Evolutionary conservation across 1,140 invertebrate genomes (phyloP).

Genomic region (Aphelinus atriplicis): DNA sequence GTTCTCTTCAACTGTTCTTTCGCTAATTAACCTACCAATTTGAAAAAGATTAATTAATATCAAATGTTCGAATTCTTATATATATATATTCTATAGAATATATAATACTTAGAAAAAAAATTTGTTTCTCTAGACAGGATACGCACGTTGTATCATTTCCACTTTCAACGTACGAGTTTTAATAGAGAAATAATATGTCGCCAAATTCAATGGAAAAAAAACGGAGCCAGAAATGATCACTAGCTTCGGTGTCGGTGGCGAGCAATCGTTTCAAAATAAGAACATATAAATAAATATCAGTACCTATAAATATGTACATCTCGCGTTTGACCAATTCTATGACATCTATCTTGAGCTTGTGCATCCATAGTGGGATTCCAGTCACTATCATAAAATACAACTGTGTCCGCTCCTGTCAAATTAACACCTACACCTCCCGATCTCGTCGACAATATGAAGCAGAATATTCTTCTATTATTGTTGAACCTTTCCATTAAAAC

Average conservation of each 20-base stretch:
- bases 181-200: conserved; percentile 55
- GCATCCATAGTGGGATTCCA: conserved; percentile 99
- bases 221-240: conserved; percentile 40
- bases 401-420: conserved; percentile 98
- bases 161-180: conserved; percentile 58
- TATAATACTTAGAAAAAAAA: neutral
- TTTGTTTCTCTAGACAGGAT: conserved; percentile 60
- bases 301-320: conserved; percentile 98
- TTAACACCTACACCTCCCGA: conserved; percentile 99
- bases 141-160: conserved; percentile 52
- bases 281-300: neutral
- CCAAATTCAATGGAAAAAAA: conserved; percentile 42
- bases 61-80: conserved; percentile 25
- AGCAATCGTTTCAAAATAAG: conserved; percentile 14
- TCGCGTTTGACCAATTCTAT: conserved; percentile 98
- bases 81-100: neutral
- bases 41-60: neutral
- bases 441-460: conserved; percentile 97
- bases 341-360: conserved; percentile 97
- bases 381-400: conserved; percentile 99
- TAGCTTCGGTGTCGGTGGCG: conserved; percentile 53
- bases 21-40: conserved; percentile 82
- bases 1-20: conserved; percentile 98
- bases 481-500: conserved; percentile 98
- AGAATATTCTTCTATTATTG: conserved; percentile 93